These are phyloP conservation scores for Hemiscyllium ocellatum DNA, from an alignment of 2,113 vertebrate genomes.

Conservation along the genomic window DNA sequence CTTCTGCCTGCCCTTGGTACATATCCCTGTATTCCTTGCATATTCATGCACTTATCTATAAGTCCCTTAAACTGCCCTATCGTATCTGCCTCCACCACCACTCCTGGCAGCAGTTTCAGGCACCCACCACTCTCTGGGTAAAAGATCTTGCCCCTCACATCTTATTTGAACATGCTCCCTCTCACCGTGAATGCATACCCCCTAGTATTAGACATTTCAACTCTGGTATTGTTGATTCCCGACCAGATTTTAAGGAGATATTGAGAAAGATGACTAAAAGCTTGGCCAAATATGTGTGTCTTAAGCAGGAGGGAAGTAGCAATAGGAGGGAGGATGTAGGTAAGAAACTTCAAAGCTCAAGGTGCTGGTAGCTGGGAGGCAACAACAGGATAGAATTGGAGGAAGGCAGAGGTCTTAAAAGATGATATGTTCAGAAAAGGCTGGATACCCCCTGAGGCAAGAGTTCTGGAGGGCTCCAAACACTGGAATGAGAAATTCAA, in stretches of 20 bases:
- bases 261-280: background rate
- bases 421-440: background rate
- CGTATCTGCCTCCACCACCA: no score
- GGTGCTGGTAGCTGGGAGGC: background rate
- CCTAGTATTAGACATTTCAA: no score
- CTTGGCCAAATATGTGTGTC: background rate
- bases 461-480: background rate
- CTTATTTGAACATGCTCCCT: no score
- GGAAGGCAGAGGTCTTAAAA: background rate
- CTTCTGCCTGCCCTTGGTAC: no score
- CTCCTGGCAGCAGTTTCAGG: no score
- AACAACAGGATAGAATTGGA: background rate
- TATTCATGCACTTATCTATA: no score
- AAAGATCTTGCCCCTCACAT: no score
- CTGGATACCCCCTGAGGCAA: rapidly evolving
- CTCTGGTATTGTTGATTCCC: background rate
- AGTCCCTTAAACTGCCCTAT: no score
- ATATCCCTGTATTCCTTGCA: no score
- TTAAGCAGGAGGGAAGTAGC: background rate
- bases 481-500: background rate
- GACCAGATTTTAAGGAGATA: background rate
- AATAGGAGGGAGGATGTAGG: background rate
- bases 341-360: background rate
- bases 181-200: no score
- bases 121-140: no score